These are phyloP conservation scores for Dendrolimus houi DNA, from an alignment of 2,888 invertebrate species.

Conservation along the genomic window DNA sequence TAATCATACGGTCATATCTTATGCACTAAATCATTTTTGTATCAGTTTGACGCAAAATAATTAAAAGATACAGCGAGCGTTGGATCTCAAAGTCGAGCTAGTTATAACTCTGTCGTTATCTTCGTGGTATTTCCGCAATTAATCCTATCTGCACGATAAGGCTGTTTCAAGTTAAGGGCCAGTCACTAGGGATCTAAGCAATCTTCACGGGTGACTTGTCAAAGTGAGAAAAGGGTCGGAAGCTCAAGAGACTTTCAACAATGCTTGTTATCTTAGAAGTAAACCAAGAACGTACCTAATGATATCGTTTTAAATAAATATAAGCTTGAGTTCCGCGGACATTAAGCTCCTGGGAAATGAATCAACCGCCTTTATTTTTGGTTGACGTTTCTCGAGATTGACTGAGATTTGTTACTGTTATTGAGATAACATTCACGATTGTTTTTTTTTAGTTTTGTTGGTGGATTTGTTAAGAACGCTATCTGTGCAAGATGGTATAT, in stretches of 20 bases:
- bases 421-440: neutral
- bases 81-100: slow-evolving; percentile 35
- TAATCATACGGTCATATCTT: no score
- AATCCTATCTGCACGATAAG: slow-evolving; percentile 69
- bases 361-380: slow-evolving; percentile 7
- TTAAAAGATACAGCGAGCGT: neutral
- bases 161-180: slow-evolving; percentile 70
- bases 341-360: slow-evolving; percentile 19
- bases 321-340: slow-evolving; percentile 22
- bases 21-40: neutral
- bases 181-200: slow-evolving; percentile 71
- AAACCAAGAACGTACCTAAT: slow-evolving; percentile 65
- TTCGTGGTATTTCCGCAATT: slow-evolving; percentile 70
- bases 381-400: neutral
- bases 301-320: slow-evolving; percentile 69
- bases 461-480: no score
- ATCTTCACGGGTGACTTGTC: slow-evolving; percentile 75
- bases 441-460: neutral
- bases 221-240: slow-evolving; percentile 72
- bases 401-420: neutral
- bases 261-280: slow-evolving; percentile 74
- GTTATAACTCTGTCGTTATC: slow-evolving; percentile 66
- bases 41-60: neutral
- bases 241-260: slow-evolving; percentile 73
- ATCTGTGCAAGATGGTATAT: no score